Percentiles rank a stretch among this genome's conserved stretches.
Conservation (phyloP, 2,797 vertebrate genomes). For the Megaceryle alcyon region DNA sequence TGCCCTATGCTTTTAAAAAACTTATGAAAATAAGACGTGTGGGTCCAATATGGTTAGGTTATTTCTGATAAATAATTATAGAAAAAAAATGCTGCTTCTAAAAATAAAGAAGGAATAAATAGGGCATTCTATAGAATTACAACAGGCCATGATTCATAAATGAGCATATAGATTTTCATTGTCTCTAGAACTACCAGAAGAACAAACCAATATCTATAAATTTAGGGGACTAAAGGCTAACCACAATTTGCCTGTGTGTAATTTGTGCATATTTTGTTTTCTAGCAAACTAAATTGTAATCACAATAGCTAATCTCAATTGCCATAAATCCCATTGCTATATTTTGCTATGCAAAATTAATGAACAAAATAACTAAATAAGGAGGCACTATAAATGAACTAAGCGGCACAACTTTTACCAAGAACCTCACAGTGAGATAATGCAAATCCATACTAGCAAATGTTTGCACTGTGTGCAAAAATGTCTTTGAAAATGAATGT, state of each 20-base stretch:
- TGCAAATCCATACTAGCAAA: not conserved
- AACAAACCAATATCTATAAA: not conserved
- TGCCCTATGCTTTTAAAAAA: not conserved
- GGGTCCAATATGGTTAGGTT: not conserved
- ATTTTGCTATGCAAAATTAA: not conserved
- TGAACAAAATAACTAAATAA: not conserved
- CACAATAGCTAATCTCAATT: not conserved
- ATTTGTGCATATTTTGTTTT: not conserved
- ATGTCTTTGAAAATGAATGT: not conserved
- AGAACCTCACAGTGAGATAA: not conserved
- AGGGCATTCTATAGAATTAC: not conserved
- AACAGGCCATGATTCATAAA: not conserved
- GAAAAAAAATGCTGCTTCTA: not conserved
- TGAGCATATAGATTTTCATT: not conserved
- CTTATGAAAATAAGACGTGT: not conserved
- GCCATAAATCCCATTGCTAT: not conserved
- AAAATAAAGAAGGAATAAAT: not conserved
- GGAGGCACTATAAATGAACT: not conserved
- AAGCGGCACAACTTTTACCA: not conserved
- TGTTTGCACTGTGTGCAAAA: not conserved
- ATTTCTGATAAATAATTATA: not conserved
- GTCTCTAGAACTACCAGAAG: not conserved
- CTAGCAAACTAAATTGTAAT: not conserved
- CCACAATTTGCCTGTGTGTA: not conserved
- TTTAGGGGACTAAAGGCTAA: not conserved